Evolutionary conservation across 2,797 vertebrate genomes (phyloP), one percentile per base, ranked within the genome.

Genomic region (Galago senegalensis): DNA sequence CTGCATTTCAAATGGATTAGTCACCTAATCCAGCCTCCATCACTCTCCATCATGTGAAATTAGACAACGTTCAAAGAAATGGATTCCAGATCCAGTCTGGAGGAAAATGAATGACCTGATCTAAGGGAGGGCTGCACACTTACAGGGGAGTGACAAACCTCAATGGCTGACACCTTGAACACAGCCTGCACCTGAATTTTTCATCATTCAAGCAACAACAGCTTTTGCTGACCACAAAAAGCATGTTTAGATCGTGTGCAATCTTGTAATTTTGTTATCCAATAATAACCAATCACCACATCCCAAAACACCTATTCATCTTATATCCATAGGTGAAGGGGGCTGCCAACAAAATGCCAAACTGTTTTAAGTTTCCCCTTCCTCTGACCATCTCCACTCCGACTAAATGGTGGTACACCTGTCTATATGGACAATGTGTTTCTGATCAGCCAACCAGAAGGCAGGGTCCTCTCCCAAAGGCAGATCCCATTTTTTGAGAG

Each of bases 221-320:
- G 43, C 34, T 34, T 83, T 81, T 63, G 31, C 58, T 76, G 77
- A 84, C 23, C 40, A 93, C 14, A 75, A 49, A 73, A 65, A 29
- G 13, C 43, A 37, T 40, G 77, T 84, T 53, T 60, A 77, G 34
- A 43, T 8, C 70, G 13, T 63, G 25, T 53, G 21, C 85, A 91
- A 63, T 7, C 72, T 94, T 83, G 75, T 25, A 77, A 75, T 73
- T 82, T 76, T 70, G 17, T 82, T 77, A 93, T n/a, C 49, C 65
- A 91, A 72, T 80, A 70, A 80, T 53, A 83, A 87, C 56, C 3
- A 86, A 82, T 40, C 73, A 87, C 23, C 40, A 53, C n/a, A 85
- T 53, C 63, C 49, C 43, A 27, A 82, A 87, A 53, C 27, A 77
- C 20, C n/a, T 46, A n/a, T 37, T 43, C 40, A 53, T 49, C 79